phyloP scores from a whole-genome alignment of 2,113 vertebrate genomes.

The Chamaea fasciata region DNA sequence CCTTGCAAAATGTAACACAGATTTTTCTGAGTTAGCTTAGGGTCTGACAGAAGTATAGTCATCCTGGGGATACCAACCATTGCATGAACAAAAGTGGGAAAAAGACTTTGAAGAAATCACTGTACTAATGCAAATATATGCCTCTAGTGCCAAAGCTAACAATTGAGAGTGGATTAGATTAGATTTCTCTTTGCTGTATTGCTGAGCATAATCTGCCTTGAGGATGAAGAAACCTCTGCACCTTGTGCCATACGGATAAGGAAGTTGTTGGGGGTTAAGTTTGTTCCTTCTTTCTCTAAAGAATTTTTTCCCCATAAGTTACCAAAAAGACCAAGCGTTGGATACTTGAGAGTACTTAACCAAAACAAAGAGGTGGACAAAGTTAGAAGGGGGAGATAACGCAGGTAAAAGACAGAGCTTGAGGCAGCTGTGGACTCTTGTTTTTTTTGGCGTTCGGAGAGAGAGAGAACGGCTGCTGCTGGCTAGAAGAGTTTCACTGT shows the following conservation, averaged over 20 bases:
- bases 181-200: not conserved
- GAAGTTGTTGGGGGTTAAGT: no score
- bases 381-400: no score
- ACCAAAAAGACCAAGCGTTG: no score
- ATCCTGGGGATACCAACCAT: accelerated
- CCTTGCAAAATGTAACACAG: not conserved
- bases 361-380: no score
- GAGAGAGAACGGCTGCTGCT: no score
- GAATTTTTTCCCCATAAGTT: no score
- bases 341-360: no score
- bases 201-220: not conserved
- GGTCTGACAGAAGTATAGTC: not conserved
- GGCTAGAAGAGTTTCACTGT: no score
- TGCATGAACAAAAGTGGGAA: not conserved
- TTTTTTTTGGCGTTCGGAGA: no score
- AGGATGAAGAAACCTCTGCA: not conserved
- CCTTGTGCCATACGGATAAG: not conserved
- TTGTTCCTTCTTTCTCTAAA: no score
- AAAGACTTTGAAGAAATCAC: not conserved
- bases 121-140: not conserved
- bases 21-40: not conserved
- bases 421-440: no score
- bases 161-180: not conserved
- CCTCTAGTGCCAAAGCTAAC: not conserved
- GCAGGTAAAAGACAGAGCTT: no score